Evolutionary conservation across 2,888 invertebrate species (phyloP), one percentile per base, ranked within the genome.

Genomic region (Sesia apiformis): DNA sequence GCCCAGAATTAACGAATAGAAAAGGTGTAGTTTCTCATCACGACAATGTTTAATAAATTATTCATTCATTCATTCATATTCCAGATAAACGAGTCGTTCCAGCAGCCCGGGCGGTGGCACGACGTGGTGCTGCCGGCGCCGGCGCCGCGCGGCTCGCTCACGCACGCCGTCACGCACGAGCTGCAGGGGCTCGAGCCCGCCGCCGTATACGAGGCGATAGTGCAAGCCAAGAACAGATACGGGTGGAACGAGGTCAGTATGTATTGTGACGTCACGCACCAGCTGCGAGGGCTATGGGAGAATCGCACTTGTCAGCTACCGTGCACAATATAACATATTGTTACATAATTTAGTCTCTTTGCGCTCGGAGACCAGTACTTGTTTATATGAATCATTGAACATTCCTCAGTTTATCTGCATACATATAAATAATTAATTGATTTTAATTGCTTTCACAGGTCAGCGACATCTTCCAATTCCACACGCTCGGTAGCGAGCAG

Each of bases 401-500:
- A 23, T 23, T 23, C 23, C 23, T 23, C 23, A 23, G 23, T 23
- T 23, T 23, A 23, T 23, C 23, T 23, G 23, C 23, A 23, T 1
- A 23, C 23, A 23, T 23, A 1, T 23, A 23, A 23, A 1, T 23
- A 23, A n/a, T 43, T 7, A 43, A 5, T 43, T 43, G 6, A n/a
- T 6, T 43, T 6, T 2, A 5, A 8, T 46, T 46, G 4, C 3
- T 5, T 8, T 82, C 83, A 3, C 80, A 92, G 92, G 93, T 93
- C 54, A 93, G 93, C 73, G 93, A 93, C 71, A 92, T 93, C 60
- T 93, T 93, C 84, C 93, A 93, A 75, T 94, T 94, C 81, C 93
- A 93, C 80, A 93, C 94, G 0, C 81, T 92, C 42, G 92, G 93
- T 59, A 91, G 91, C n/a, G 81, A 90, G 0, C 86, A 87, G 64